phyloP scores from a whole-genome alignment of 2,797 vertebrate species.

The Xerus rutilus region DNA sequence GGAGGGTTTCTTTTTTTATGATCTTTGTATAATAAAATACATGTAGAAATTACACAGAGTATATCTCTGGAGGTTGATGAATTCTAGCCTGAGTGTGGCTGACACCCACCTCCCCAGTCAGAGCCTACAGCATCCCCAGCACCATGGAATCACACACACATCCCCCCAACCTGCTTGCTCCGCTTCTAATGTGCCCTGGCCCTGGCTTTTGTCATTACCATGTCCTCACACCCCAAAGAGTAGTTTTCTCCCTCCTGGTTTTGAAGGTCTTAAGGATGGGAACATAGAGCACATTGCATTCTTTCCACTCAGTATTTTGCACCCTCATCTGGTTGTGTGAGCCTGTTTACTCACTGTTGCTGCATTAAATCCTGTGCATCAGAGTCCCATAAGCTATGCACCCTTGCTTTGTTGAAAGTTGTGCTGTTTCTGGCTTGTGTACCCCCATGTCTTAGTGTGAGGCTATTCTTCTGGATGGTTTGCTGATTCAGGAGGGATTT shows the following conservation, averaged over 20 bases:
- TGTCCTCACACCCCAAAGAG: neutral
- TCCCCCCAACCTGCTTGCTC: no score
- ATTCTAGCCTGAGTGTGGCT: neutral
- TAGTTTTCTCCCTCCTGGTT: neutral
- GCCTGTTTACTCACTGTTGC: neutral
- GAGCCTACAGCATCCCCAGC: neutral
- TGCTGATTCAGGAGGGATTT: slow-evolving; percentile 1
- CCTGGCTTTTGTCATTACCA: no score
- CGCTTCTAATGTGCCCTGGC: no score
- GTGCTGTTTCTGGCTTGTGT: neutral
- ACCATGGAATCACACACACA: neutral
- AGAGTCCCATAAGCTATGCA: neutral
- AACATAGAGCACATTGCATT: neutral
- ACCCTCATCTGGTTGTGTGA: neutral
- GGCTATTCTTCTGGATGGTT: neutral
- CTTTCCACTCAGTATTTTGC: neutral
- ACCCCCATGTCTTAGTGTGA: neutral
- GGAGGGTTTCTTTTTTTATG: neutral
- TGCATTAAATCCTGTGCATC: neutral
- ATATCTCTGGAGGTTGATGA: neutral
- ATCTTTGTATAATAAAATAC: neutral
- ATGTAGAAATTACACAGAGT: neutral
- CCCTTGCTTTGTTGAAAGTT: neutral
- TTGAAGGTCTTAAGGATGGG: neutral
- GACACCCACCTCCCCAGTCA: neutral